Evolutionary conservation across 2,113 vertebrate species (phyloP).

Genomic region (Anarrhichthys ocellatus): DNA sequence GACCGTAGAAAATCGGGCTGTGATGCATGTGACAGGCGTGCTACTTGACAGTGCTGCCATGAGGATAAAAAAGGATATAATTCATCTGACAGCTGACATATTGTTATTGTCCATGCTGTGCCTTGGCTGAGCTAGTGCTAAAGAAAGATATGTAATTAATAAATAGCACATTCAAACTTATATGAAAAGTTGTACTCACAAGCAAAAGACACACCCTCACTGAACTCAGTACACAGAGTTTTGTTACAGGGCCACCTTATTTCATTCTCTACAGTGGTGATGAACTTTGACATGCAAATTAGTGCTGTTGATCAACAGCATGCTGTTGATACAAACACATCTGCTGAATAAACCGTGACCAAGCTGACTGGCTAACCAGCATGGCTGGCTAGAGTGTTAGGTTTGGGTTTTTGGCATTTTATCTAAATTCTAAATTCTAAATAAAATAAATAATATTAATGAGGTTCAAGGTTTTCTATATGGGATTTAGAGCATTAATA

Average conservation of each 20-base stretch:
- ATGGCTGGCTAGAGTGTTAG: too few relatives aligned
- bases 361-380: background rate
- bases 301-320: background rate
- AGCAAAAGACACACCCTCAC: background rate
- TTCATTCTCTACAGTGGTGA: background rate
- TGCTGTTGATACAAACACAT: background rate
- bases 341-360: background rate
- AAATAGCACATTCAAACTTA: background rate
- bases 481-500: too few relatives aligned
- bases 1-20: constrained; percentile 12
- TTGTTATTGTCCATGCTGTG: constrained; percentile 17
- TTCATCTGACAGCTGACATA: constrained; percentile 38
- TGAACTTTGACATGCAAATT: background rate
- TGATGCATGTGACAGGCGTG: constrained; percentile 26
- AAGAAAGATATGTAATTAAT: background rate
- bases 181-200: constrained; percentile 6
- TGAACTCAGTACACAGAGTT: background rate
- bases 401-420: too few relatives aligned
- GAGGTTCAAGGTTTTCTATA: too few relatives aligned
- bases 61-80: constrained; percentile 13
- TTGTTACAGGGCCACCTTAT: background rate
- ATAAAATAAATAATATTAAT: too few relatives aligned
- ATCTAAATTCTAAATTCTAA: too few relatives aligned
- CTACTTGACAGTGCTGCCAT: constrained; percentile 12
- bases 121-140: background rate